Percentiles rank a stretch among this genome's conserved stretches.
These are phyloP conservation scores for Cathartes aura DNA, from an alignment of 2,113 vertebrate genomes.

Conservation along the genomic window DNA sequence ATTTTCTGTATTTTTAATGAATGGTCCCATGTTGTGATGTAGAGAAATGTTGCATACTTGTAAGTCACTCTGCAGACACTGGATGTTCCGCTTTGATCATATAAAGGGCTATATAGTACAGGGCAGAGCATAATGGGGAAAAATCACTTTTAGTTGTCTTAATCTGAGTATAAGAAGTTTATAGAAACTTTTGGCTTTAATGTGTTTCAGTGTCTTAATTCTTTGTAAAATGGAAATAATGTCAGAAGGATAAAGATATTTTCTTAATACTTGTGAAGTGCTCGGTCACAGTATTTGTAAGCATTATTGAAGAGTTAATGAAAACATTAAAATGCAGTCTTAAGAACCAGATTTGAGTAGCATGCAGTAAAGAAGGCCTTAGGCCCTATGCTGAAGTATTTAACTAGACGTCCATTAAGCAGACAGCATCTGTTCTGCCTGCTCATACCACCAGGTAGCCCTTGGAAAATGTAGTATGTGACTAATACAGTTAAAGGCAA, in stretches of 20 bases:
- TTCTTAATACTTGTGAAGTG: not conserved
- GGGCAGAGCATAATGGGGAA: not conserved
- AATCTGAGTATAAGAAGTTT: not conserved
- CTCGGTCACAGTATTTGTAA: fast-evolving
- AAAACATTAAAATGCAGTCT: not conserved
- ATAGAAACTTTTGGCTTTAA: not conserved
- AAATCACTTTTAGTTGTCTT: not conserved
- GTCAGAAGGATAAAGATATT: not conserved
- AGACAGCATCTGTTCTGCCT: not conserved
- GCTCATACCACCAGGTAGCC: not conserved
- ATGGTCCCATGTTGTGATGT: not conserved
- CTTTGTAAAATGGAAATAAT: not conserved
- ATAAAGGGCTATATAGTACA: not conserved
- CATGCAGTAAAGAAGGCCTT: not conserved
- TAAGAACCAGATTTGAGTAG: not conserved
- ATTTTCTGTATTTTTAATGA: not conserved
- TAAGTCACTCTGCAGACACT: not conserved
- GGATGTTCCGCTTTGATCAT: not conserved
- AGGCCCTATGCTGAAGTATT: not conserved
- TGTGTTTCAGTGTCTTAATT: not conserved
- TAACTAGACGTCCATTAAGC: not conserved
- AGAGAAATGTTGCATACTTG: not conserved
- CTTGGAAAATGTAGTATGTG: not conserved
- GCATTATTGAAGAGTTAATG: not conserved
- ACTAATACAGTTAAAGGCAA: not conserved